These are phyloP conservation scores for Rhabdomys dilectus DNA, from an alignment of 2,113 vertebrate genomes.

Conservation along the genomic window DNA sequence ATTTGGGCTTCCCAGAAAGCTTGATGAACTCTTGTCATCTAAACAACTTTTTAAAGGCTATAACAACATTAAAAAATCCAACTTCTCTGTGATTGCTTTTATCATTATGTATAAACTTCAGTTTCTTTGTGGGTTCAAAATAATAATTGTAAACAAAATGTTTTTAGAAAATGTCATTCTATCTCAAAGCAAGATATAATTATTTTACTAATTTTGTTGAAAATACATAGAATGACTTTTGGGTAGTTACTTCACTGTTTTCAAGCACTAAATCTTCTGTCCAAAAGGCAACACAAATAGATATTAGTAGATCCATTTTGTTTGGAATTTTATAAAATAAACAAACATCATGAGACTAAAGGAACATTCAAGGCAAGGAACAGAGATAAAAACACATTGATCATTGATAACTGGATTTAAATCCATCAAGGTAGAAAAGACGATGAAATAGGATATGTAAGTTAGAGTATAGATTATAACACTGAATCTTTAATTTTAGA, in stretches of 20 bases:
- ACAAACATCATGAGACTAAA: not conserved
- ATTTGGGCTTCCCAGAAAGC: not conserved
- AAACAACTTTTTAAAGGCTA: not conserved
- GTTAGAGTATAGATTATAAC: not conserved
- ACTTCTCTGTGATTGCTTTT: not conserved
- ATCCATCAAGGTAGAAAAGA: not conserved
- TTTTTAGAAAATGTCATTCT: not conserved
- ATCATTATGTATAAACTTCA: not conserved
- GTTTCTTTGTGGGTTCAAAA: not conserved
- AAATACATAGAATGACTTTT: not conserved
- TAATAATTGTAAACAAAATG: not conserved
- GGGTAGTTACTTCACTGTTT: not conserved
- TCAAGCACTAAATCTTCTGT: not conserved
- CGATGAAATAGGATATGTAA: not conserved
- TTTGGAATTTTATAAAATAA: not conserved
- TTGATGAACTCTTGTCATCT: not conserved
- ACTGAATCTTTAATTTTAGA: not conserved
- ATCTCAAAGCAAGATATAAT: constrained; percentile 8
- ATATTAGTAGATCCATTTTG: not conserved
- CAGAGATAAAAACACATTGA: not conserved
- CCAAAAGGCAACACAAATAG: not conserved
- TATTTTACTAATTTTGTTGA: not conserved
- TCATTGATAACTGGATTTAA: not conserved
- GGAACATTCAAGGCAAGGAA: not conserved
- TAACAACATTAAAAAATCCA: not conserved